phyloP scores from a whole-genome alignment of 2,113 vertebrate genomes.

The Megaleporinus macrocephalus region DNA sequence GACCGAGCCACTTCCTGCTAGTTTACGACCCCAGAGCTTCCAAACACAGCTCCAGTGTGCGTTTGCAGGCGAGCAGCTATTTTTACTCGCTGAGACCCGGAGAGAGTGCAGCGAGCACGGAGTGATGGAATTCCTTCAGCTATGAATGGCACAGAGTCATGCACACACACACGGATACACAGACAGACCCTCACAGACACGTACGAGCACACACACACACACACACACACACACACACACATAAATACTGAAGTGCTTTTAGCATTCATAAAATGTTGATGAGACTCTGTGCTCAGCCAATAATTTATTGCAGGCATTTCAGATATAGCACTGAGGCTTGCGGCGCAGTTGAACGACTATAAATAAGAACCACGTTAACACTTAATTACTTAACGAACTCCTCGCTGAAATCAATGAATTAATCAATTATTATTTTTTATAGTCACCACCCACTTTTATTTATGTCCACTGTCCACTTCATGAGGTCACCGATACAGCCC shows the following conservation, averaged over 20 bases:
- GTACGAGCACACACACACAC: neutral
- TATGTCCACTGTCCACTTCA: no score
- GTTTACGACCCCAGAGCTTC: constrained; percentile 48
- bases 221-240: constrained; percentile 15
- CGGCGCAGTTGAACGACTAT: neutral
- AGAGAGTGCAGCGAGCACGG: constrained; percentile 21
- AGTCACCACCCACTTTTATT: no score
- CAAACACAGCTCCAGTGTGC: constrained; percentile 41
- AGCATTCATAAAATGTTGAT: constrained; percentile 41
- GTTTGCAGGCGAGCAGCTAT: constrained; percentile 39
- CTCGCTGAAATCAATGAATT: no score
- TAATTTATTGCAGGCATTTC: constrained; percentile 12
- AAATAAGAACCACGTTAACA: neutral
- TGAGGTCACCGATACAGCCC: no score
- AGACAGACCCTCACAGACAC: constrained; percentile 8
- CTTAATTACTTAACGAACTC: no score
- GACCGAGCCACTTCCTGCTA: constrained; percentile 47
- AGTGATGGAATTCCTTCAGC: constrained; percentile 45
- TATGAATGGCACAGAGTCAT: constrained; percentile 39
- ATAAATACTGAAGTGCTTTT: constrained; percentile 23
- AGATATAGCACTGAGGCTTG: neutral
- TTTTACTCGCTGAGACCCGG: constrained; percentile 45
- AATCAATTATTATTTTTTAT: no score
- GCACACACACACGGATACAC: constrained; percentile 16
- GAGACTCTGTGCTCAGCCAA: neutral